Evolutionary conservation across 2,797 vertebrate species (phyloP).

Genomic region (Falco berigora): DNA sequence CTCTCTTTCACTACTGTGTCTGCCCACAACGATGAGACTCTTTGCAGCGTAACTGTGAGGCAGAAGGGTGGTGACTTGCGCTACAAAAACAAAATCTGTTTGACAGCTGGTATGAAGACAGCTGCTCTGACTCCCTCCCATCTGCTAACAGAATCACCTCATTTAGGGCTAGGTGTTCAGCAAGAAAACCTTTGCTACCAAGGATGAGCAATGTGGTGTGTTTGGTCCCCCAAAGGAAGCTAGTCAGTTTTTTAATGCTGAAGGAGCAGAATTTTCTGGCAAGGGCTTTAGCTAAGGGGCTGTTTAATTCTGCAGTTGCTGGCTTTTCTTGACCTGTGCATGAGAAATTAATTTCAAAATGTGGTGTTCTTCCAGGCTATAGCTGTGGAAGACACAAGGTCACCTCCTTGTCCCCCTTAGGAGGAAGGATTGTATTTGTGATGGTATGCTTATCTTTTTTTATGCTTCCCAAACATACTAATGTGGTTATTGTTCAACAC

Average conservation of each 20-base stretch:
- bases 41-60: neutral
- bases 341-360: neutral
- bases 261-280: neutral
- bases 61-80: neutral
- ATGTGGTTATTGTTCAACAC: neutral
- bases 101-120: neutral
- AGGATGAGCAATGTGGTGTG: neutral
- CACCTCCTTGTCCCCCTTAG: neutral
- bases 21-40: neutral
- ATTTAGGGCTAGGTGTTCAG: neutral
- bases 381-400: neutral
- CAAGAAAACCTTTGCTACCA: neutral
- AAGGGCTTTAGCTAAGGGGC: neutral
- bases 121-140: neutral
- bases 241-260: neutral
- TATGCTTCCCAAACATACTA: neutral
- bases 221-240: neutral
- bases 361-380: neutral
- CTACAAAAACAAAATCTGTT: neutral
- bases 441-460: neutral
- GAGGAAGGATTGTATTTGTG: neutral
- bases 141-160: neutral
- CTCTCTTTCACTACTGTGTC: neutral
- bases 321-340: neutral
- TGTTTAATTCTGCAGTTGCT: neutral